Evolutionary conservation across 2,888 invertebrate genomes (phyloP).

Genomic region (Syritta pipiens): DNA sequence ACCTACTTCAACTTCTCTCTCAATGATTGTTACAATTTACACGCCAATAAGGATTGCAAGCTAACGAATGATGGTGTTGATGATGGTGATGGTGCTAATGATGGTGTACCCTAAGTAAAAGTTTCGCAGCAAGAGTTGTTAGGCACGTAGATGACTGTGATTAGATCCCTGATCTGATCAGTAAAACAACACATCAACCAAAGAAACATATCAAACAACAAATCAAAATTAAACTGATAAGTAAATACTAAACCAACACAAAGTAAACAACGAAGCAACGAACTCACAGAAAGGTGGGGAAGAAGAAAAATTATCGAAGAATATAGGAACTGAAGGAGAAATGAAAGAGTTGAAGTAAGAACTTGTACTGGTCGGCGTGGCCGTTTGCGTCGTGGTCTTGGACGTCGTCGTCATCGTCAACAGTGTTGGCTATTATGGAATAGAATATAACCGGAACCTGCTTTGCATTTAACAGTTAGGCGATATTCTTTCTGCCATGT

Average conservation of each 20-base stretch:
- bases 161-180: too few relatives aligned
- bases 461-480: conserved; percentile 63
- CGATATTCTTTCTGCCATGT: conserved; percentile 28
- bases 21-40: not conserved
- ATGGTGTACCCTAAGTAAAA: too few relatives aligned
- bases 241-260: conserved; percentile 1
- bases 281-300: not conserved
- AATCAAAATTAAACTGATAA: conserved; percentile 16
- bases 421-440: conserved; percentile 31
- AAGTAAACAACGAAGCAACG: conserved; percentile 25
- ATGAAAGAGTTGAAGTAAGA: conserved; percentile 47
- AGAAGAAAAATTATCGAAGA: conserved; percentile 29
- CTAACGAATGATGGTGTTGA: not conserved
- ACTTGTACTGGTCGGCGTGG: conserved; percentile 25
- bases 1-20: conserved; percentile 17
- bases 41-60: not conserved
- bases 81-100: not conserved
- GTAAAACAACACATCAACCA: too few relatives aligned
- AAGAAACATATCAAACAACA: too few relatives aligned
- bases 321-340: conserved; percentile 28
- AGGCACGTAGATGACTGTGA: too few relatives aligned
- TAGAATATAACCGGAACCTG: conserved; percentile 59
- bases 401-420: not conserved
- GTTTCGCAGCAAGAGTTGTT: too few relatives aligned
- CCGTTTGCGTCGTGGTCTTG: not conserved